Evolutionary conservation across 2,797 vertebrate genomes (phyloP).

Genomic region (Nyctibius grandis): DNA sequence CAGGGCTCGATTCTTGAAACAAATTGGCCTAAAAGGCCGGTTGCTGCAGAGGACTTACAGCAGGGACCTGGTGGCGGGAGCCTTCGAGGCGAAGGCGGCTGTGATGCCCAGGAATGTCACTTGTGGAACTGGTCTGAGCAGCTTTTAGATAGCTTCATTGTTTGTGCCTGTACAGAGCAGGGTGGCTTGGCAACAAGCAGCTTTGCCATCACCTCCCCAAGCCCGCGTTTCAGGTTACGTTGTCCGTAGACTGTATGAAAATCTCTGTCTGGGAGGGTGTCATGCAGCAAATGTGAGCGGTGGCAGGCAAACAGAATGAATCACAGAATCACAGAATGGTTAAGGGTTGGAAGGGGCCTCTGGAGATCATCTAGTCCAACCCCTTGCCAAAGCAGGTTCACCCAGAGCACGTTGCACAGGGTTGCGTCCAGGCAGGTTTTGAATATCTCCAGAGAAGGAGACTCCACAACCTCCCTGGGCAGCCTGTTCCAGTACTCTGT

Average conservation of each 20-base stretch:
- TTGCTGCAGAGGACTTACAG: background rate
- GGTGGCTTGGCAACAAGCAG: background rate
- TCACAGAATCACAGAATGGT: no score
- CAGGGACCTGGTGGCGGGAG: background rate
- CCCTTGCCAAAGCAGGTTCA: no score
- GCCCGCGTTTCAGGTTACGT: background rate
- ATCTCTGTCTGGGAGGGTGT: background rate
- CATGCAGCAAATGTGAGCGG: background rate
- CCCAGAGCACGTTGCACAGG: no score
- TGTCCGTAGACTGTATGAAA: background rate
- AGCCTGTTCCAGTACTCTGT: no score
- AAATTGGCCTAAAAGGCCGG: background rate
- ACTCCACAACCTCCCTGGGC: no score
- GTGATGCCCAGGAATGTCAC: background rate
- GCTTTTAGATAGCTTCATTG: background rate
- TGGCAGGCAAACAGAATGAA: background rate
- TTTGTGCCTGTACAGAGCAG: background rate
- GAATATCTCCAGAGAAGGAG: no score
- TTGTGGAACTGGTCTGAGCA: conserved; percentile 24
- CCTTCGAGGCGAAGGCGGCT: background rate
- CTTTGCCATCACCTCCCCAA: background rate
- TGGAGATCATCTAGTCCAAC: no score
- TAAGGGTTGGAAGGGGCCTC: no score
- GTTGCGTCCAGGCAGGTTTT: no score
- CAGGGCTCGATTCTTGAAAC: background rate